Evolutionary conservation across 2,113 vertebrate species (phyloP), one percentile per base, ranked within the genome.

Genomic region (Mugil cephalus): DNA sequence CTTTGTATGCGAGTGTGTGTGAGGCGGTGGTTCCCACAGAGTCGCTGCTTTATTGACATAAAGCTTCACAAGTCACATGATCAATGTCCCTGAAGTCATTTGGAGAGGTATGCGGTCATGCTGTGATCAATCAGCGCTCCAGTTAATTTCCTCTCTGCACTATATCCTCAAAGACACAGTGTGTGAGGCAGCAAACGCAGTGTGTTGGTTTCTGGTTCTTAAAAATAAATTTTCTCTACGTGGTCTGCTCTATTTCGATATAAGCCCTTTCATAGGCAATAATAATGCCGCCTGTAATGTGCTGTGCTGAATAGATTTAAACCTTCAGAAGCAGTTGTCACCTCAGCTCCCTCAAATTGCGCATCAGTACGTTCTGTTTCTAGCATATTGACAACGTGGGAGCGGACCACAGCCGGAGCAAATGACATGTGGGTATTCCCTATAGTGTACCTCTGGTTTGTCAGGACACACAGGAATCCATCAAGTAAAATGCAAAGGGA

Each of bases 31-130:
- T 24, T 58, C n/a, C 45, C 39, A 76, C 38, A 43, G 51, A 9
- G 52, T 61, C 36, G 34, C 55, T 13, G 30, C 38, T 66, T 69
- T 63, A 62, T 15, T 69, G 54, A 72, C 60, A 62, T 61, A 9
- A 55, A 83, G 50, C 46, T 10, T 30, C 39, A 19, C 40, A 43
- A 63, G 35, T 66, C 72, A 62, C 62, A 78, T 72, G 55, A 52
- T 42, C 10, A 60, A 54, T 17, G 62, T 39, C 66, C 24, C 60
- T 52, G 46, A 45, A 39, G 73, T 67, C 63, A 69, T 64, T 52
- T 62, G 76, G 51, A 70, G 50, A 53, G 65, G 48, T 50, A 56
- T 35, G 36, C 34, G 39, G 30, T 17, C 58, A 46, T 5, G 7
- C 63, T 69, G 47, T 10, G 42, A 56, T 73, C 50, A 50, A 3